phyloP scores from a whole-genome alignment of 2,888 invertebrate species.

The Iselma pallidipennis region DNA sequence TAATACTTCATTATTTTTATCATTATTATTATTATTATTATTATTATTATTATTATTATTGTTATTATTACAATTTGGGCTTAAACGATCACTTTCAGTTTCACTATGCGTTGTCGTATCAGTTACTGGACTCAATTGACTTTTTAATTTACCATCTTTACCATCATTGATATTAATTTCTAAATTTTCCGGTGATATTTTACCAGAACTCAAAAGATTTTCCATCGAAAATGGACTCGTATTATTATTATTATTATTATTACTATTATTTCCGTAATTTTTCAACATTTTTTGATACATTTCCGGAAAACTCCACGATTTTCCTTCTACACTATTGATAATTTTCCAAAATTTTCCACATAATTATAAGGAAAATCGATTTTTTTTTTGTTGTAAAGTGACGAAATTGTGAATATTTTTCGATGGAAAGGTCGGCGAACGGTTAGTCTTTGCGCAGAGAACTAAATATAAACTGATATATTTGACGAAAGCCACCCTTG shows the following conservation, averaged over 20 bases:
- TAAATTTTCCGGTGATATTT: slow-evolving; percentile 48
- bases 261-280: slow-evolving; percentile 35
- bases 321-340: too few relatives aligned
- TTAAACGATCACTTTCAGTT: slow-evolving; percentile 32
- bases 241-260: slow-evolving; percentile 44
- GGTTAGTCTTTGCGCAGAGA: slow-evolving; percentile 31
- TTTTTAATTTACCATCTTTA: background rate
- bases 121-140: slow-evolving; percentile 16
- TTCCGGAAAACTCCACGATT: background rate
- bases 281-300: slow-evolving; percentile 47
- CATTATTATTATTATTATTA: background rate
- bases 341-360: too few relatives aligned
- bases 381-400: too few relatives aligned
- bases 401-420: too few relatives aligned
- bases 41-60: background rate
- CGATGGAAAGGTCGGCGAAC: too few relatives aligned
- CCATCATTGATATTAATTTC: slow-evolving; percentile 30
- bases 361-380: too few relatives aligned
- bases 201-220: slow-evolving; percentile 49
- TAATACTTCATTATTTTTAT: slow-evolving; percentile 46
- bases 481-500: slow-evolving; percentile 47
- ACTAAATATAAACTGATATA: slow-evolving; percentile 42
- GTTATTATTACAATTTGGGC: slow-evolving; percentile 20
- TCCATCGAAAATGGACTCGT: slow-evolving; percentile 55
- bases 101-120: slow-evolving; percentile 13